Base-by-base conservation (phyloP, 1,140 invertebrate species). In the Mesaphorura yosii region DNA sequence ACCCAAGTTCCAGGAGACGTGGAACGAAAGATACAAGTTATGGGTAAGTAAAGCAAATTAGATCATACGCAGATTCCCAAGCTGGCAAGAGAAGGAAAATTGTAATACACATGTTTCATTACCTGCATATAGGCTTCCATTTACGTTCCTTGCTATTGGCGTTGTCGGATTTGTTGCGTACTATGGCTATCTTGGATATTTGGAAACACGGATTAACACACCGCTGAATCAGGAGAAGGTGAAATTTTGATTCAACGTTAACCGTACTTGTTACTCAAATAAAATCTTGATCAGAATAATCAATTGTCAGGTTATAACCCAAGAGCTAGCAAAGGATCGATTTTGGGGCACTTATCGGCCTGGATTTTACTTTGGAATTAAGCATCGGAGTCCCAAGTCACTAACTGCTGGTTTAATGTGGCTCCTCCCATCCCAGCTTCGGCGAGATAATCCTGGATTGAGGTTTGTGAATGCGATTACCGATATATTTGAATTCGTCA, bases 341-440 rank as follows among this genome's bases (percentile, higher is more conserved):
- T 96, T 86, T 71, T 98, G 93, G 93, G 91, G 92, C 19, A 80
- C 82, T 0, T 96, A 96, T 66, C 73, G 93, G 51, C 82, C 92
- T 0, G 82, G 86, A 3, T 75, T 83, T 7, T 95, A 91, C 68
- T 87, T 91, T 69, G 88, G 94, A 0, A 69, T 98, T 62, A 90
- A 91, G 70, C 89, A 86, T 1, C 73, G 91, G 59, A 85, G 88
- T 66, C 84, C 88, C 0, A 72, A 83, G 46, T 95, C 93, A 0
- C 76, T 90, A 7, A 79, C 92, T 0, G 83, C 88, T 66, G 94
- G 92, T 29, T 70, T 98, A 1, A 96, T 98, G 91, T 98, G 95
- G 95, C 93, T 90, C 65, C 78, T 88, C 59, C 80, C 88, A 1
- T 79, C 78, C 48, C 71, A 75, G 59, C 68, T 81, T 52, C 73